phyloP scores from a whole-genome alignment of 2,888 invertebrate species.

The Heteromurus nitidus region DNA sequence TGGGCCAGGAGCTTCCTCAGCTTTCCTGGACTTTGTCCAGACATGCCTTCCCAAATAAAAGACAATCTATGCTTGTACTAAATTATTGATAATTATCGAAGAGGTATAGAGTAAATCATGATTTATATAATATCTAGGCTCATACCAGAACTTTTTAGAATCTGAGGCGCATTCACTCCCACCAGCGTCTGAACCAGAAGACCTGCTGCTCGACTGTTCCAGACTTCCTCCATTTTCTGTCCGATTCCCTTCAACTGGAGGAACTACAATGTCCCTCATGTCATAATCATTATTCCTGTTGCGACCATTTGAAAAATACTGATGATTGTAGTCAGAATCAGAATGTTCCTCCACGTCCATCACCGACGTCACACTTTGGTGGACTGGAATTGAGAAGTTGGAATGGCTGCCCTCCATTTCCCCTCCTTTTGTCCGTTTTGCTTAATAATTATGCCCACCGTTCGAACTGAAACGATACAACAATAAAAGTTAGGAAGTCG shows the following conservation, averaged over 20 bases:
- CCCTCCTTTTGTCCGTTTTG: not conserved
- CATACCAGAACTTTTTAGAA: not conserved
- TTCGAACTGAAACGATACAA: too few relatives aligned
- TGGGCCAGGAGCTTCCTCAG: not conserved
- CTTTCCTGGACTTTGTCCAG: not conserved
- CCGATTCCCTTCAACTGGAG: too few relatives aligned
- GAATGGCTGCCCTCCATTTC: not conserved
- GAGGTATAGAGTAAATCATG: too few relatives aligned
- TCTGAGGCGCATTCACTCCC: slow-evolving; percentile 2
- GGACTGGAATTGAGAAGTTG: not conserved
- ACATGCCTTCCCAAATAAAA: not conserved
- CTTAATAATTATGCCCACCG: not conserved
- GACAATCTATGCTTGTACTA: not conserved
- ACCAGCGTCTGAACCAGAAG: not conserved
- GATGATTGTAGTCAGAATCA: not conserved
- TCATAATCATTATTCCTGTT: not conserved
- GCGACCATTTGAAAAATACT: not conserved
- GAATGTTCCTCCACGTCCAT: not conserved
- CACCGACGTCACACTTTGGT: not conserved
- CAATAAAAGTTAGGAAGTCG: too few relatives aligned
- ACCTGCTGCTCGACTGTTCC: not conserved
- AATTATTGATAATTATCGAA: not conserved
- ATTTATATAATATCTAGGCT: too few relatives aligned
- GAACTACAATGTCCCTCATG: not conserved
- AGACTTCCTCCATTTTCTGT: not conserved